Base-by-base conservation (phyloP, 2,888 invertebrate species). In the Dynastes hyllus region DNA sequence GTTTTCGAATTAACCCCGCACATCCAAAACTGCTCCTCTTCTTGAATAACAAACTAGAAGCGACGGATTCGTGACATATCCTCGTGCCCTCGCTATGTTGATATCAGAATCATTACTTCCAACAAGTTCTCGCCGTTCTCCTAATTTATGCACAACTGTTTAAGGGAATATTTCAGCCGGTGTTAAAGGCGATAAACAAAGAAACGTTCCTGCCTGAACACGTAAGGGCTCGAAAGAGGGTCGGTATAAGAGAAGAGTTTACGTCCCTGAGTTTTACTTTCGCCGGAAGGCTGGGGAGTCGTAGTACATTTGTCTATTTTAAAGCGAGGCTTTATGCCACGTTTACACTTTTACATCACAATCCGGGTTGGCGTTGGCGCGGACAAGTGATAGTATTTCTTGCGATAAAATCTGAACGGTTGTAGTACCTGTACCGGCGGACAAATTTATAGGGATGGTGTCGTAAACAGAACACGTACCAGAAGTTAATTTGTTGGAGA, bases 401-500 rank as follows among this genome's bases (percentile, higher is more conserved):
- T 78, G 29, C 78, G 78, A 78, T 78, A 78, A 78, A 73, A 78
- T 78, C 78, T 73, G 58, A 40, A 53, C 73, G 78, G 76, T 50
- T 58, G 55, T 27, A 58, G 16, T 58, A 58, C 55, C 45, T 22
- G 55, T 58, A 58, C 55, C 22, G 55, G 55, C 79, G 51, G 79
- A 76, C 76, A 70, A 79, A 79, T 79, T 76, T 79, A 79, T 76
- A 67, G 76, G 79, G 61, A 58, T n/a, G 37, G 22, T 51, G 79
- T 51, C 70, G 76, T 76, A 79, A 79, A 79, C 79, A 79, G 79
- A 79, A 76, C 79, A 79, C 79, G 79, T 79, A 79, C 61, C 69
- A 67, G 76, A 61, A 32, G 79, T 79, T 79, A 79, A 79, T 79
- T 58, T 58, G 45, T 2, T n/a, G n/a, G 22, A 22, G 55, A 58